phyloP scores from a whole-genome alignment of 2,113 vertebrate genomes.

The Catharus fuscescens region DNA sequence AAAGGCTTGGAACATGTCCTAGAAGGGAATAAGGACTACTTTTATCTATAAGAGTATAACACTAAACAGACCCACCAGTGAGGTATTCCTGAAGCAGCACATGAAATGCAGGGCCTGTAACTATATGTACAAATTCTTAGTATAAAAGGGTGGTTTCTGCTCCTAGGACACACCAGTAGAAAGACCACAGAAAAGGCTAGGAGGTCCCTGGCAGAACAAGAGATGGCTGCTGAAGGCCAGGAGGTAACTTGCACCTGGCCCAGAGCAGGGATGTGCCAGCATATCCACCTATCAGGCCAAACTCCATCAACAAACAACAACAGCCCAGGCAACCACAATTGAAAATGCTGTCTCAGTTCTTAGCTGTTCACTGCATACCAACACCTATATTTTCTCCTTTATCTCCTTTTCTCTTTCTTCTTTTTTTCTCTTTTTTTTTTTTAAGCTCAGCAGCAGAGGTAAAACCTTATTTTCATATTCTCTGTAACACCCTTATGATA shows the following conservation, averaged over 20 bases:
- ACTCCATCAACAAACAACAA: background rate
- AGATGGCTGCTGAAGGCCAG: background rate
- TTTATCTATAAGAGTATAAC: background rate
- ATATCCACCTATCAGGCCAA: background rate
- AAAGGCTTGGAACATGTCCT: background rate
- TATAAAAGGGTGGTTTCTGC: background rate
- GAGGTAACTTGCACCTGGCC: background rate
- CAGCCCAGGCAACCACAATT: background rate
- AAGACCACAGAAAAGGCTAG: background rate
- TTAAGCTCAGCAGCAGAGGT: background rate
- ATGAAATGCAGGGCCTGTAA: background rate
- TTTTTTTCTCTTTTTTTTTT: background rate
- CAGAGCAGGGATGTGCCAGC: background rate
- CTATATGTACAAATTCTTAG: background rate
- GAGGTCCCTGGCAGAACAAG: background rate
- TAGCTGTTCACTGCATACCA: background rate
- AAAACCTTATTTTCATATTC: slow-evolving; percentile 32
- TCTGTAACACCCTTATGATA: background rate
- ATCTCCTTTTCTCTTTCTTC: background rate
- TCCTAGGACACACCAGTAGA: background rate
- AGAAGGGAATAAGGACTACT: background rate
- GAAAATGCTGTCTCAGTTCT: background rate
- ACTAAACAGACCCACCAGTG: background rate
- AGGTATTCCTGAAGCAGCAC: background rate
- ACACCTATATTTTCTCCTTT: background rate